These are phyloP conservation scores for Phataginus tetradactyla DNA, from an alignment of 2,797 vertebrate species.

Conservation along the genomic window DNA sequence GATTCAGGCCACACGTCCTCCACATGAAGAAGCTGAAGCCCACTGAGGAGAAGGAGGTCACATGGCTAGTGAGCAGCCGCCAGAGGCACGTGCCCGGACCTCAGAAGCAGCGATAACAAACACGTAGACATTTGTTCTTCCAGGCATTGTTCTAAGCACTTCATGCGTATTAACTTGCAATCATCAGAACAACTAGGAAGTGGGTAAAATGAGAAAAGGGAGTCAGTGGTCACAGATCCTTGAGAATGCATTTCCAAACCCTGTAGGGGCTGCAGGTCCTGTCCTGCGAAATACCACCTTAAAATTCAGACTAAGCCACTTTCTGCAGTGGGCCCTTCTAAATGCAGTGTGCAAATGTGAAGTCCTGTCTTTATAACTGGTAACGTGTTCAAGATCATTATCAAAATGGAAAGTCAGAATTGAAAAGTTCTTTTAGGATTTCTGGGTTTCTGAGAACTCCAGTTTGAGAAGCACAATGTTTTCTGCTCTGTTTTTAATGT, in stretches of 20 bases:
- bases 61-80: not conserved
- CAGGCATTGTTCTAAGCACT: not conserved
- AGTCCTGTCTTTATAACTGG: not conserved
- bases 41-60: not conserved
- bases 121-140: rapidly evolving
- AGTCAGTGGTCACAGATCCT: not conserved
- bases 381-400: not conserved
- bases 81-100: not conserved
- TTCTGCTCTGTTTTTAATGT: not conserved
- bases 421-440: not conserved
- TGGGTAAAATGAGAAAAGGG: not conserved
- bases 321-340: not conserved
- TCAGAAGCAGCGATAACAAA: not conserved
- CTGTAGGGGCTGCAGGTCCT: not conserved
- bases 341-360: not conserved
- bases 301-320: not conserved
- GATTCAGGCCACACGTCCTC: not conserved
- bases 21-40: rapidly evolving
- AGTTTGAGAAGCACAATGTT: not conserved
- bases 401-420: not conserved
- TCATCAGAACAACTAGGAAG: rapidly evolving
- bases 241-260: not conserved
- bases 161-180: not conserved
- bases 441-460: not conserved
- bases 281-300: not conserved